A percentile compares a stretch with the other conserved stretches of the same genome.
phyloP scores from a whole-genome alignment of 2,888 invertebrate species.

The Chalcosyrphus nemorum region DNA sequence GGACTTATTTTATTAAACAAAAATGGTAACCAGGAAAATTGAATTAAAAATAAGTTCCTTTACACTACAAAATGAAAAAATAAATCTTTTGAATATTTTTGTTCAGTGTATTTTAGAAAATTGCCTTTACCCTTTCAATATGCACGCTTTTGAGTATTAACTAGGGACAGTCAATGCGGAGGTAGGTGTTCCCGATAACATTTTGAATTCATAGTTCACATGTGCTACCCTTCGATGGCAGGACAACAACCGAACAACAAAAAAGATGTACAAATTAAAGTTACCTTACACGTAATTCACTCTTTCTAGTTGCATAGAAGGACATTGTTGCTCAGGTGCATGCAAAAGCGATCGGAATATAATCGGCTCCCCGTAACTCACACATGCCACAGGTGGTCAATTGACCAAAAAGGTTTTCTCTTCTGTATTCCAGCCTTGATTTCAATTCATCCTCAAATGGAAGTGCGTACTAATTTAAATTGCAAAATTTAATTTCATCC shows the following conservation, averaged over 20 bases:
- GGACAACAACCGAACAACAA: background rate
- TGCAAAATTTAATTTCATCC: background rate
- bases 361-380: constrained; percentile 33
- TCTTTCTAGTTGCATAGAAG: background rate
- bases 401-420: constrained; percentile 15
- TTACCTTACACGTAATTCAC: constrained; percentile 6
- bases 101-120: too few relatives aligned
- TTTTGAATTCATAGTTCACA: background rate
- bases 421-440: background rate
- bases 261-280: background rate
- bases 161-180: background rate
- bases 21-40: too few relatives aligned
- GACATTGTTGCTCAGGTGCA: constrained; percentile 30
- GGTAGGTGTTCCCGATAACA: background rate
- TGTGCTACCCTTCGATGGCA: background rate
- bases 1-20: too few relatives aligned
- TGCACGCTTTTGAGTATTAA: too few relatives aligned
- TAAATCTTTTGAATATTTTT: too few relatives aligned
- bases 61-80: too few relatives aligned
- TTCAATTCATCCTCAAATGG: background rate
- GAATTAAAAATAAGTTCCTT: too few relatives aligned
- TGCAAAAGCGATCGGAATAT: constrained; percentile 45
- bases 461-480: background rate
- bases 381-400: constrained; percentile 30
- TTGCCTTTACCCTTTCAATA: too few relatives aligned